Base-by-base conservation (phyloP, 2,113 vertebrate genomes). In the Apistogramma diplotaenia region DNA sequence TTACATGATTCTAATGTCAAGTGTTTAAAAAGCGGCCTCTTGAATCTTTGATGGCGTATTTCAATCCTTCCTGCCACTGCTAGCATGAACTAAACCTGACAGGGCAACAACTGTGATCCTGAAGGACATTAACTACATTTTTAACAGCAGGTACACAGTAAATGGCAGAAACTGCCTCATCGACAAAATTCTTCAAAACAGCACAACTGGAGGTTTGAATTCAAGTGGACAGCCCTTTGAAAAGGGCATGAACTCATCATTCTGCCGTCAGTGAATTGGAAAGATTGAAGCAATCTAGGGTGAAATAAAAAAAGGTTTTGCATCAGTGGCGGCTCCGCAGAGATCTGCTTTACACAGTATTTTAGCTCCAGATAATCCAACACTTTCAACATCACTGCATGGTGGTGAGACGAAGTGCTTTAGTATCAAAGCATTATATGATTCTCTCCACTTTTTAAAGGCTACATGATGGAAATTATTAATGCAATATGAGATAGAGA, bases 381-480 rank as follows among this genome's bases (percentile, higher is more conserved):
- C 56, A 51, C 73, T 60, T 61, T 85, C 74, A 53, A 83, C 83
- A 77, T 81, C 78, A 27, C 78, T 15, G 40, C 57, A 10, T 5
- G 1, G 73, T 16, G 72, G 78, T 86, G 76, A 85, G 85, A 86
- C 74, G 74, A 61, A 46, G 73, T 18, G 10, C 82, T 85, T 79
- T 76, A 61, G 75, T 73, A 79, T 87, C 62, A 80, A 46, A 62
- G 79, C 76, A 84, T 89, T 83, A 89, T 85, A 89, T 65, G 72
- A 90, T 74, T 88, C 80, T 16, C 61, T 49, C 76, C 84, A 76
- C 81, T 58, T 57, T 79, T 86, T 75, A 87, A 89, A 83, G 58
- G 67, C 60, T 85, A 89, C 91, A 89, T 74, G 73, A 75, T 79
- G 58, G 72, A 86, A 92, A 88, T 85, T 74, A 85, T 84, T 82